A percentile compares a stretch with the other conserved stretches of the same genome.
Conservation (phyloP, 2,113 vertebrate genomes). For the Platysternon megacephalum region DNA sequence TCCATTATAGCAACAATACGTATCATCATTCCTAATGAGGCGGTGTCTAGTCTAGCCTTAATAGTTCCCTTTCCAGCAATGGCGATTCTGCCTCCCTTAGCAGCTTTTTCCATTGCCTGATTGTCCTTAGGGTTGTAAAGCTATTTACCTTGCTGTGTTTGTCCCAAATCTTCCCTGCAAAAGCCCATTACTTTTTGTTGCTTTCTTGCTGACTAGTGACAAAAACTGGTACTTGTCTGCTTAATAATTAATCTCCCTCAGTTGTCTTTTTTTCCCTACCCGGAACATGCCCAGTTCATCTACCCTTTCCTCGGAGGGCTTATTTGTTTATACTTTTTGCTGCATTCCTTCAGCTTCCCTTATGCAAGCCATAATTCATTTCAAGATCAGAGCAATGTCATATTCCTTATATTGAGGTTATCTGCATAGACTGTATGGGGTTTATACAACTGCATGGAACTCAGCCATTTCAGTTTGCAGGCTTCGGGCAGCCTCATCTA, state of each 20-base stretch:
- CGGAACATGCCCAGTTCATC: rapidly evolving
- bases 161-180: background rate
- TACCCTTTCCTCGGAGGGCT: background rate
- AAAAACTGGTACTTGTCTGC: rapidly evolving
- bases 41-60: background rate
- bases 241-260: background rate
- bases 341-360: background rate
- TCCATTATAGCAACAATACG: background rate
- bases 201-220: background rate
- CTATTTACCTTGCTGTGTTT: background rate
- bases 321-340: background rate
- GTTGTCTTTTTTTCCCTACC: background rate
- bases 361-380: background rate
- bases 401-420: background rate
- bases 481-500: background rate
- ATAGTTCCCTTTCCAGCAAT: background rate
- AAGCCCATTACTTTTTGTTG: background rate
- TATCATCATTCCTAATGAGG: background rate
- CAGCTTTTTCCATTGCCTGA: rapidly evolving
- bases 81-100: background rate
- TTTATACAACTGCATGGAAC: background rate
- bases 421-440: background rate
- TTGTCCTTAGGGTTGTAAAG: background rate
- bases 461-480: background rate
- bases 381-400: background rate